Percentiles rank a stretch among this genome's conserved stretches.
These are phyloP conservation scores for Tychaedon coryphoeus DNA, from an alignment of 2,113 vertebrate genomes.

Conservation along the genomic window DNA sequence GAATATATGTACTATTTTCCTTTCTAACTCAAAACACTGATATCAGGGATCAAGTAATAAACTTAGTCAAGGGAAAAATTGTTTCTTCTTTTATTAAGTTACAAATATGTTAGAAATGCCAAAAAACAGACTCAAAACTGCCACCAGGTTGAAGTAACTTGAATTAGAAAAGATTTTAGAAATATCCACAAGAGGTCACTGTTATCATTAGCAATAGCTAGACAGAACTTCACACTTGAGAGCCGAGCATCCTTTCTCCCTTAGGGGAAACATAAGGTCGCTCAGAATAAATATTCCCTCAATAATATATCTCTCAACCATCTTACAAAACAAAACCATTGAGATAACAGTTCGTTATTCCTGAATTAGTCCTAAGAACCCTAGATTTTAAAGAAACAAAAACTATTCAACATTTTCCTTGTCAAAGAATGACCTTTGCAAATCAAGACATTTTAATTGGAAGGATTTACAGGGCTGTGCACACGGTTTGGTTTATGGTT, in stretches of 20 bases:
- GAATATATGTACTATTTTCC: not conserved
- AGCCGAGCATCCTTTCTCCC: not conserved
- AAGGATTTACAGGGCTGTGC: not conserved
- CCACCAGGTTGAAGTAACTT: not conserved
- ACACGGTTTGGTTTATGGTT: not conserved
- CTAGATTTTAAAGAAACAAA: not conserved
- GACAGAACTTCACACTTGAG: not conserved
- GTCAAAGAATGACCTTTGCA: not conserved
- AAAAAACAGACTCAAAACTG: not conserved
- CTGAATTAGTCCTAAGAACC: not conserved
- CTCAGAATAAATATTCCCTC: not conserved
- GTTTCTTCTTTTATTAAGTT: not conserved
- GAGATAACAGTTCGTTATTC: not conserved
- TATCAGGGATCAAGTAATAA: not conserved
- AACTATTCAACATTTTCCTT: not conserved
- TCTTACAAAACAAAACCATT: not conserved
- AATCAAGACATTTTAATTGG: constrained; percentile 13
- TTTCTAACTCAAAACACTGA: not conserved
- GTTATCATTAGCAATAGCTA: constrained; percentile 32
- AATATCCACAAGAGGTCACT: constrained; percentile 67
- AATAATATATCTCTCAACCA: not conserved
- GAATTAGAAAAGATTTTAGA: not conserved
- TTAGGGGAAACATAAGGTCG: not conserved
- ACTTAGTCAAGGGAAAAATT: not conserved
- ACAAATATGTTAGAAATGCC: not conserved